Percentiles rank a stretch among this genome's conserved stretches.
Conservation (phyloP, 2,113 vertebrate genomes). For the Lepus timidus region DNA sequence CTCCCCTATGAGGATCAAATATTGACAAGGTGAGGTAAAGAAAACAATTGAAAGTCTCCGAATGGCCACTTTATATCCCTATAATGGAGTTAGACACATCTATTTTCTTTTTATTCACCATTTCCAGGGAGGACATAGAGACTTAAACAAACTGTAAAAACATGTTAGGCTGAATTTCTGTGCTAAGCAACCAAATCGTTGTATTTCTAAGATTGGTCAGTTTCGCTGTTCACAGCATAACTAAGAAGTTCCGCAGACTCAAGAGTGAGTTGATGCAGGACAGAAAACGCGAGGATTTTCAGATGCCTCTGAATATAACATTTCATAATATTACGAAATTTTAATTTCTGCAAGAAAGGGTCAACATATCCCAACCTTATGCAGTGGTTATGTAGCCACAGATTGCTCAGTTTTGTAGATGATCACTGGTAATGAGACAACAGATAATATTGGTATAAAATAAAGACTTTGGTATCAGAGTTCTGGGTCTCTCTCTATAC, state of each 20-base stretch:
- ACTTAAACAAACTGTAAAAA: conserved; percentile 68
- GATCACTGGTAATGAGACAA: background rate
- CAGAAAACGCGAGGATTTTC: conserved; percentile 63
- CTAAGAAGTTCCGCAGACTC: background rate
- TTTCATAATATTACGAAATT: conserved; percentile 77
- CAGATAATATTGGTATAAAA: background rate
- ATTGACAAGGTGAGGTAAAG: conserved; percentile 76
- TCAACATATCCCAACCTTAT: conserved; percentile 52
- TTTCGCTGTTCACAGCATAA: conserved; percentile 76
- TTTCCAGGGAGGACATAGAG: conserved; percentile 40
- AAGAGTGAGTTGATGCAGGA: conserved; percentile 46
- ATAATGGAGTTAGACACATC: conserved; percentile 59
- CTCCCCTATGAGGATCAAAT: conserved; percentile 63
- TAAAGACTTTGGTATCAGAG: background rate
- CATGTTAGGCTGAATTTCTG: conserved; percentile 66
- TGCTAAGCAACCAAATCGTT: conserved; percentile 73
- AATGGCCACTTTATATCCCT: conserved; percentile 49
- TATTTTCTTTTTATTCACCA: background rate
- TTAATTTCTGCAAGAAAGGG: conserved; percentile 72
- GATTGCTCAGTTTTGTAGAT: background rate
- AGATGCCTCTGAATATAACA: conserved; percentile 63
- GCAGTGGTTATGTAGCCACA: conserved; percentile 40
- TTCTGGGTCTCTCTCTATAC: background rate
- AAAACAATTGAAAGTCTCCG: conserved; percentile 52
- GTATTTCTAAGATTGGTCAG: conserved; percentile 60